phyloP scores from a whole-genome alignment of 92 coral and sea anemone genomes.

The Palythoa caribaeorum region DNA sequence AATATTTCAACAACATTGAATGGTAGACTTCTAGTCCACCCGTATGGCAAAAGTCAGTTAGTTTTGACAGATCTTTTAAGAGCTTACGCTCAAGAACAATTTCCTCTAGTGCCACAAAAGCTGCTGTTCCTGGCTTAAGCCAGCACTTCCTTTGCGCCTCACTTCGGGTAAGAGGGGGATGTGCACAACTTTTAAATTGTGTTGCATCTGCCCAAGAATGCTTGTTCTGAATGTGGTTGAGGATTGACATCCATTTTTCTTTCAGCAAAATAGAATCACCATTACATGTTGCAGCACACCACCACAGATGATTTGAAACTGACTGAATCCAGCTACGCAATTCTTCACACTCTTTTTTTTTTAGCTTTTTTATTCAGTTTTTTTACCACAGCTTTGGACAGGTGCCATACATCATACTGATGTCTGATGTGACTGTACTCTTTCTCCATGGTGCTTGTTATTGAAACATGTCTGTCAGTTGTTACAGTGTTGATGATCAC shows the following conservation, averaged over 20 bases:
- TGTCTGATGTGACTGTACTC: conserved; percentile 49
- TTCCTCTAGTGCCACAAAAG: conserved; percentile 43
- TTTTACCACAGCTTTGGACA: conserved; percentile 34
- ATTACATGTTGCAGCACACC: conserved; percentile 70
- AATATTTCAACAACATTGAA: conserved; percentile 46
- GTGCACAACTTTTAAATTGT: conserved; percentile 27
- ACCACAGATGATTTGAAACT: conserved; percentile 46
- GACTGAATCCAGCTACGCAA: conserved; percentile 37
- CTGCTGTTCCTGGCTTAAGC: conserved; percentile 43
- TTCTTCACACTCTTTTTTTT: conserved; percentile 38
- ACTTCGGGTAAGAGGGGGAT: conserved; percentile 27
- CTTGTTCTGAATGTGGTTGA: conserved; percentile 46
- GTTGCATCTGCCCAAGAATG: conserved; percentile 39
- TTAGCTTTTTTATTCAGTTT: conserved; percentile 32
- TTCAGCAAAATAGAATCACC: not conserved
- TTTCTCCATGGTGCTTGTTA: conserved; percentile 55
- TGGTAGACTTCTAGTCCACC: conserved; percentile 20
- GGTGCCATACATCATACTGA: conserved; percentile 54
- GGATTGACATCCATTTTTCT: conserved; percentile 52
- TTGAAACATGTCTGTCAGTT: conserved; percentile 52
- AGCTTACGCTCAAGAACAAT: conserved; percentile 38
- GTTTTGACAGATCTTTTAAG: conserved; percentile 58
- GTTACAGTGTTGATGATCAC: conserved; percentile 27
- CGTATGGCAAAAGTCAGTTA: conserved; percentile 63
- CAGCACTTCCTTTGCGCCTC: conserved; percentile 29